phyloP scores from a whole-genome alignment of 2,113 vertebrate genomes.

The Corythaixoides concolor region DNA sequence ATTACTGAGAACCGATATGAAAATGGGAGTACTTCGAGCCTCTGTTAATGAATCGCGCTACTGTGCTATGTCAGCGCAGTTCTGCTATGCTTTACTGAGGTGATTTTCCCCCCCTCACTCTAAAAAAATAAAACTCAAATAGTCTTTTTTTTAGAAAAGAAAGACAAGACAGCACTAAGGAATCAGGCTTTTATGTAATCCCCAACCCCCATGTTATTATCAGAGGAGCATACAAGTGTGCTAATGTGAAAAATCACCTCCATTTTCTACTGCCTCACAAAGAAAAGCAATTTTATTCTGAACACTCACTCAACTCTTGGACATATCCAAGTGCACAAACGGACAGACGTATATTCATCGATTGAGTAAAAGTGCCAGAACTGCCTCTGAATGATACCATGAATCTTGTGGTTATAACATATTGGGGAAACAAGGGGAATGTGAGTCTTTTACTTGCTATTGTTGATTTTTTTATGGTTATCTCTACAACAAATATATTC shows the following conservation, averaged over 20 bases:
- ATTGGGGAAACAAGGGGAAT: background rate
- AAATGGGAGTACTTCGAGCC: conserved; percentile 20
- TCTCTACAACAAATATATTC: background rate
- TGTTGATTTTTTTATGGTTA: background rate
- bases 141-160: background rate
- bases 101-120: background rate
- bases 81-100: background rate
- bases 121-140: conserved; percentile 12
- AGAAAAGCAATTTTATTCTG: conserved; percentile 46
- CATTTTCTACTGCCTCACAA: background rate
- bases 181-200: background rate
- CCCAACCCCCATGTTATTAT: background rate
- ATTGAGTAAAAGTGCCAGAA: conserved; percentile 3
- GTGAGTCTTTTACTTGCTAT: background rate
- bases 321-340: background rate
- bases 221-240: background rate
- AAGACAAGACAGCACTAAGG: background rate
- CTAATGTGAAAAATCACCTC: conserved; percentile 43
- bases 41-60: background rate
- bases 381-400: background rate
- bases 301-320: conserved; percentile 6
- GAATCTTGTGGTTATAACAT: background rate
- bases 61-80: background rate
- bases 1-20: conserved; percentile 1
- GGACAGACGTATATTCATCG: background rate